phyloP scores from a whole-genome alignment of 1,140 invertebrate species.

The Rhagoletis pomonella region DNA sequence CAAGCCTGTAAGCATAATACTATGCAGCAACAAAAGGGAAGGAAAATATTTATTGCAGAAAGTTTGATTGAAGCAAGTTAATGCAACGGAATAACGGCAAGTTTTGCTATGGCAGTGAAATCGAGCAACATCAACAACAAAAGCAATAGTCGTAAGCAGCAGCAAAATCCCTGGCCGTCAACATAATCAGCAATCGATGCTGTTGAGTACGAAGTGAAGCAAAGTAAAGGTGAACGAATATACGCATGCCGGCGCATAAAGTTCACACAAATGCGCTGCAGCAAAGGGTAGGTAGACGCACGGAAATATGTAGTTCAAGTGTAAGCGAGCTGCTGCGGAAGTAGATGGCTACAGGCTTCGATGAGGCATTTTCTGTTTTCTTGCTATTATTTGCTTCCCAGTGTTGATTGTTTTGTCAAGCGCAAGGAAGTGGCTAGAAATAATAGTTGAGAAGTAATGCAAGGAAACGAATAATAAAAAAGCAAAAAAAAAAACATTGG shows the following conservation, averaged over 20 bases:
- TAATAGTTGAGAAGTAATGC: conserved; percentile 5
- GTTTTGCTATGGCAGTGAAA: too few relatives aligned
- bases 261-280: too few relatives aligned
- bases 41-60: background rate
- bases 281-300: background rate
- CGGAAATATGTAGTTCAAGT: too few relatives aligned
- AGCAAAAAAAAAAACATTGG: background rate
- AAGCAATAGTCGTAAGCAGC: background rate
- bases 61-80: background rate
- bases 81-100: background rate
- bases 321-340: background rate
- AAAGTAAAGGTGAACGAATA: background rate
- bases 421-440: background rate
- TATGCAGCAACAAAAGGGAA: background rate
- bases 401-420: conserved; percentile 28
- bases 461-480: too few relatives aligned
- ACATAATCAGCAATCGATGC: conserved; percentile 19
- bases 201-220: background rate
- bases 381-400: conserved; percentile 2
- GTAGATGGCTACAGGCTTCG: background rate
- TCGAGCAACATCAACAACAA: background rate
- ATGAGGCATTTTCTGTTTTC: too few relatives aligned
- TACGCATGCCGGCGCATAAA: background rate
- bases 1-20: background rate
- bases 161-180: background rate